These are phyloP conservation scores for Alca torda DNA, from an alignment of 2,797 vertebrate genomes.

Conservation along the genomic window DNA sequence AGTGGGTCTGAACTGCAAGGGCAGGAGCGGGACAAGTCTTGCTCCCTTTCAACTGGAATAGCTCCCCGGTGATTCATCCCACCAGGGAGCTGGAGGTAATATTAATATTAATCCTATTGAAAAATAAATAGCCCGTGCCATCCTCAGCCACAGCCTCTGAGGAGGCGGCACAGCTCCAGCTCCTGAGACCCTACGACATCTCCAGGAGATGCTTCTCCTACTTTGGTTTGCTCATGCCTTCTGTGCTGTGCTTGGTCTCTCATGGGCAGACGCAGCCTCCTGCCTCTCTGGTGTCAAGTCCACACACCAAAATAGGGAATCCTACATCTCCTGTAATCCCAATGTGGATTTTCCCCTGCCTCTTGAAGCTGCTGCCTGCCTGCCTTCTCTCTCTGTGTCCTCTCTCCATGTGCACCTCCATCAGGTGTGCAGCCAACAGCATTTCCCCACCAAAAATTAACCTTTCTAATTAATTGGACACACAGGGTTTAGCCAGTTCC, in stretches of 20 bases:
- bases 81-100: neutral
- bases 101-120: neutral
- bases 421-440: neutral
- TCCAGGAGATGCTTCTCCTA: neutral
- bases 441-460: neutral
- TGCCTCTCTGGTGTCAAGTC: neutral
- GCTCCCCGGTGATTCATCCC: neutral
- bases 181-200: neutral
- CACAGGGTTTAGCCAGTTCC: neutral
- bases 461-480: neutral
- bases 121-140: neutral
- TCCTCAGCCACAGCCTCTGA: neutral
- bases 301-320: neutral
- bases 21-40: neutral
- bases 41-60: neutral
- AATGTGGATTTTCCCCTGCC: neutral
- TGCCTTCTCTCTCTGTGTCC: neutral
- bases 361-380: neutral
- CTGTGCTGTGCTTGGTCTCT: neutral
- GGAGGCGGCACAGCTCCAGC: neutral
- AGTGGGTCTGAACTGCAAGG: neutral
- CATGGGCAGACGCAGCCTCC: neutral
- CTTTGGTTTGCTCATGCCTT: neutral
- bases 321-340: neutral
- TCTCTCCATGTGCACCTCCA: neutral